These are phyloP conservation scores for Pelmatolapia mariae DNA, from an alignment of 2,113 vertebrate genomes.

Conservation along the genomic window DNA sequence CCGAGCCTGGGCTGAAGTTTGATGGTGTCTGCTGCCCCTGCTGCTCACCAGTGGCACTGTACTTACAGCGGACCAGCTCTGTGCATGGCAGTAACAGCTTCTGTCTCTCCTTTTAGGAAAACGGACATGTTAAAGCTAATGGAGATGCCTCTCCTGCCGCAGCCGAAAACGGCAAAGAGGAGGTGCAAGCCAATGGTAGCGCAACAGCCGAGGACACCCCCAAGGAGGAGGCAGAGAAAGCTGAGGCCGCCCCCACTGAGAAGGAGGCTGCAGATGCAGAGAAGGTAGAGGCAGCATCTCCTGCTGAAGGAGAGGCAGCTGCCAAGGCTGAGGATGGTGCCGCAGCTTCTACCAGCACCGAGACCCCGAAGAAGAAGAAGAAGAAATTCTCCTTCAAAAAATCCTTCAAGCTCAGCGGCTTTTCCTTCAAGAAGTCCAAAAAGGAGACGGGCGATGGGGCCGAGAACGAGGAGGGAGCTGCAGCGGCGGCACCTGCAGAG, in stretches of 20 bases:
- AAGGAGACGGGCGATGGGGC: constrained; percentile 83
- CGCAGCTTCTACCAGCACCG: constrained; percentile 79
- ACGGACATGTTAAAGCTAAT: constrained; percentile 85
- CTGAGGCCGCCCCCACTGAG: constrained; percentile 52
- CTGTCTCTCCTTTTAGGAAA: constrained; percentile 73
- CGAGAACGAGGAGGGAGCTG: constrained; percentile 70
- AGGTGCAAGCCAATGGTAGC: constrained; percentile 86
- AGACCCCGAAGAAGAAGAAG: constrained; percentile 97
- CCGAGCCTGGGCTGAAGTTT: background rate
- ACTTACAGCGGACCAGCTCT: background rate
- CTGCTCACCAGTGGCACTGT: constrained; percentile 9
- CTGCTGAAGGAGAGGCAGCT: constrained; percentile 75
- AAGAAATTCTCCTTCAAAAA: constrained; percentile 97
- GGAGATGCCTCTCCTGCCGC: constrained; percentile 80
- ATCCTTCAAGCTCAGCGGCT: constrained; percentile 94
- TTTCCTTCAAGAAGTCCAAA: constrained; percentile 96
- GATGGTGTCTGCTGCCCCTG: constrained; percentile 52
- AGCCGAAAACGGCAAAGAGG: constrained; percentile 78
- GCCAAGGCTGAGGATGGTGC: constrained; percentile 67
- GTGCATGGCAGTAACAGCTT: background rate
- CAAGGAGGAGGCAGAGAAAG: constrained; percentile 63
- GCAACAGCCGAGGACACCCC: constrained; percentile 76
- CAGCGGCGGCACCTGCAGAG: constrained; percentile 52
- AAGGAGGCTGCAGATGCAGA: constrained; percentile 49
- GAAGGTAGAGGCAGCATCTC: constrained; percentile 66